Evolutionary conservation across 2,113 vertebrate genomes (phyloP).

Genomic region (Eolophus roseicapilla): DNA sequence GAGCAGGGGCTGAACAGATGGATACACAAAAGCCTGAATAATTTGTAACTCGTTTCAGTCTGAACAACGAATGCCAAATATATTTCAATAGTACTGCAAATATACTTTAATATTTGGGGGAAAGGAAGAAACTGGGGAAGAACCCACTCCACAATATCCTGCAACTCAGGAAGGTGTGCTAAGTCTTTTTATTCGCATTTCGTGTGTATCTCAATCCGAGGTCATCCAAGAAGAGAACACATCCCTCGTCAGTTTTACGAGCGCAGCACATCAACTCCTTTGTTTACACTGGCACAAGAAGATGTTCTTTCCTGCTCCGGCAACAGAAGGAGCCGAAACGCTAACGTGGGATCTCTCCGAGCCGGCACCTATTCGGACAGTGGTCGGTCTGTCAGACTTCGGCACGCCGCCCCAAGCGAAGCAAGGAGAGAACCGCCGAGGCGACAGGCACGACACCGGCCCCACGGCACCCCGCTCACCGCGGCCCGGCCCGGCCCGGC

Average conservation of each 20-base stretch:
- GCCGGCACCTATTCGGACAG: not conserved
- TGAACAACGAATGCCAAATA: not conserved
- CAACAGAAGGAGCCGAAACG: not conserved
- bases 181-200: not conserved
- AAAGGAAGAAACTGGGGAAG: not conserved
- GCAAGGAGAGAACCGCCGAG: not conserved
- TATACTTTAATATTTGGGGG: not conserved
- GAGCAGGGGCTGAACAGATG: not conserved
- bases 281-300: conserved; percentile 24
- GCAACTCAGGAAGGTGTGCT: not conserved
- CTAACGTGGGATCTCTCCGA: not conserved
- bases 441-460: not conserved
- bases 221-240: not conserved
- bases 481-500: not conserved
- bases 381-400: rapidly evolving
- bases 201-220: not conserved
- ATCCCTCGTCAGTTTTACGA: not conserved
- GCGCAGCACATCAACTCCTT: conserved; percentile 8
- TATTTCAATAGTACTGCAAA: not conserved
- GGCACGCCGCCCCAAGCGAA: not conserved
- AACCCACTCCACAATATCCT: not conserved
- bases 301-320: conserved; percentile 6
- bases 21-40: not conserved
- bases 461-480: not conserved
- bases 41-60: not conserved